A percentile compares a stretch with the other conserved stretches of the same genome.
These are phyloP conservation scores for Malaclemys terrapin DNA, from an alignment of 2,113 vertebrate genomes.

Conservation along the genomic window DNA sequence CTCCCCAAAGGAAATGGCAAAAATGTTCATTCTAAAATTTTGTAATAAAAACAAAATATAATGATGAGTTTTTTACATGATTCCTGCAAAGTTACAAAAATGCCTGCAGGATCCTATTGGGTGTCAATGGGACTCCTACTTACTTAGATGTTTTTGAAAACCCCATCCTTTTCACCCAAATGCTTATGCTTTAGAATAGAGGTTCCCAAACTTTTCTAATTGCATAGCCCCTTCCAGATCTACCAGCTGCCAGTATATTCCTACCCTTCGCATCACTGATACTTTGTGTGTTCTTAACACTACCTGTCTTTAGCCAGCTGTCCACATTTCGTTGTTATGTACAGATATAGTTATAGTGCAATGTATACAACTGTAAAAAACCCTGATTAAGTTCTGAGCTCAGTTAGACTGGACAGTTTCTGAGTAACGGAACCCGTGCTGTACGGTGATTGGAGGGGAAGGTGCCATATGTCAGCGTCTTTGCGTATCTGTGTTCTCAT, in stretches of 20 bases:
- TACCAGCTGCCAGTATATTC: background rate
- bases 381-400: background rate
- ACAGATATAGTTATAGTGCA: background rate
- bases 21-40: slow-evolving; percentile 25
- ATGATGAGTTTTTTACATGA: slow-evolving; percentile 21
- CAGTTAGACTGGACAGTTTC: background rate
- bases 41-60: slow-evolving; percentile 20
- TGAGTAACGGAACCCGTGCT: background rate
- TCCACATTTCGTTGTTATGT: background rate
- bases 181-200: slow-evolving; percentile 65
- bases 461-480: background rate
- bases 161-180: slow-evolving; percentile 63
- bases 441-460: background rate
- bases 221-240: background rate
- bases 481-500: background rate
- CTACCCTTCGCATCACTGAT: no score
- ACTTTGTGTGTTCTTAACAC: background rate
- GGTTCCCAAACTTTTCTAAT: no score
- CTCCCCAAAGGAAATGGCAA: background rate
- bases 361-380: background rate
- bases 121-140: slow-evolving; percentile 38
- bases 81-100: background rate
- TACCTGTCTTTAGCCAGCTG: background rate
- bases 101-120: slow-evolving; percentile 51
- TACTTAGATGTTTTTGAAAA: slow-evolving; percentile 68